These are phyloP conservation scores for Lamellibrachia satsuma DNA, from an alignment of 2,888 invertebrate species.

Conservation along the genomic window DNA sequence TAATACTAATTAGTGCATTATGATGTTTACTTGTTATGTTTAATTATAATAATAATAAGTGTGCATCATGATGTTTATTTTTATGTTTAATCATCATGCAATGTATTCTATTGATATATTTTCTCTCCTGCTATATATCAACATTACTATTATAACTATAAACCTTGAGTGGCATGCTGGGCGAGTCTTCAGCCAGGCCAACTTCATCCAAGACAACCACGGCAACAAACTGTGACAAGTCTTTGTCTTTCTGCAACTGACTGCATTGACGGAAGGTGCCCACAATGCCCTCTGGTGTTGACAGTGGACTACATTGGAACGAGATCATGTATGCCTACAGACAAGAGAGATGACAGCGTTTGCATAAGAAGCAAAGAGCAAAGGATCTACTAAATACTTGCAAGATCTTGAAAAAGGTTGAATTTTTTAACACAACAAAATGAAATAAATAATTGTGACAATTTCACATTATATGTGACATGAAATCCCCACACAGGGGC, in stretches of 20 bases:
- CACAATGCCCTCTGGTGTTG: slow-evolving; percentile 59
- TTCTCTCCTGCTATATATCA: too few relatives aligned
- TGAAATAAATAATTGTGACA: too few relatives aligned
- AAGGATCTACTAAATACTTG: not conserved
- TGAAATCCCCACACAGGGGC: too few relatives aligned
- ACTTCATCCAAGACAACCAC: slow-evolving; percentile 63
- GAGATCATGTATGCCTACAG: slow-evolving; percentile 59
- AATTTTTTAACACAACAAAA: too few relatives aligned
- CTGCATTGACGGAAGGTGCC: slow-evolving; percentile 58
- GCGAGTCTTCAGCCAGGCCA: slow-evolving; percentile 60
- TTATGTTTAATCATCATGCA: too few relatives aligned
- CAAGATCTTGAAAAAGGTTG: not conserved
- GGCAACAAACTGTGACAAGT: slow-evolving; percentile 54
- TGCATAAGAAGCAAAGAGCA: not conserved
- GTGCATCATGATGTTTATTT: too few relatives aligned
- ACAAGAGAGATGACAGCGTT: not conserved
- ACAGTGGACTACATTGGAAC: slow-evolving; percentile 61
- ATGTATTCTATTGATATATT: too few relatives aligned
- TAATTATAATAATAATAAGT: too few relatives aligned
- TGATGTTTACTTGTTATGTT: too few relatives aligned
- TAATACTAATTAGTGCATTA: too few relatives aligned
- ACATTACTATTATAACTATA: not conserved
- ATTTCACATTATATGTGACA: too few relatives aligned
- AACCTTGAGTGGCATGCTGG: slow-evolving; percentile 62
- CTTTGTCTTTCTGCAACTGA: slow-evolving; percentile 56